Percentiles rank a stretch among this genome's conserved stretches.
These are phyloP conservation scores for Orussus abietinus DNA, from an alignment of 1,140 invertebrate species.

Conservation along the genomic window DNA sequence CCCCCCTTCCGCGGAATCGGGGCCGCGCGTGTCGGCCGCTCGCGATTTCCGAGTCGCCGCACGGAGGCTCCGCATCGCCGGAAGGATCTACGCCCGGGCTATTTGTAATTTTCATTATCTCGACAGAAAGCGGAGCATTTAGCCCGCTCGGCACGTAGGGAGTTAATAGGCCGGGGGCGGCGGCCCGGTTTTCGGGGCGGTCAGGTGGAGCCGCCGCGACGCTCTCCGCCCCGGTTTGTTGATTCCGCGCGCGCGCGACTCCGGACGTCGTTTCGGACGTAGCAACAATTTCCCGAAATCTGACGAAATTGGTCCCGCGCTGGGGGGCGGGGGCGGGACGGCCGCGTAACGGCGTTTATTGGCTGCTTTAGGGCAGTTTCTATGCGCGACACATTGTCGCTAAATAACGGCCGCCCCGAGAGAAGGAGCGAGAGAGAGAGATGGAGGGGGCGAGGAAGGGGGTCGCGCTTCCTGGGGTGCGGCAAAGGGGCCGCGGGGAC, in stretches of 20 bases:
- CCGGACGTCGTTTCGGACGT: constrained; percentile 39
- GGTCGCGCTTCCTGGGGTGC: too few species aligned
- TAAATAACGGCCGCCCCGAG: constrained; percentile 41
- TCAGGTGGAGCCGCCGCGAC: constrained; percentile 13
- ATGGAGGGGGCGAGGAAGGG: too few species aligned
- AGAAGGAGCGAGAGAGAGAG: constrained; percentile 1
- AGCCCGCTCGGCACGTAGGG: constrained; percentile 48
- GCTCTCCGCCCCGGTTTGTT: constrained; percentile 29
- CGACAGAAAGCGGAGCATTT: constrained; percentile 46
- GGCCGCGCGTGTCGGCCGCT: too few species aligned
- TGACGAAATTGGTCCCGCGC: constrained; percentile 43
- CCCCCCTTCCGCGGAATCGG: neutral
- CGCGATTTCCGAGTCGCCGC: too few species aligned
- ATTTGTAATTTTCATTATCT: constrained; percentile 57
- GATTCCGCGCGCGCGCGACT: constrained; percentile 39
- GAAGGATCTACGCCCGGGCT: constrained; percentile 24
- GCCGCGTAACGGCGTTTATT: constrained; percentile 48
- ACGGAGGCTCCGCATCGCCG: too few species aligned
- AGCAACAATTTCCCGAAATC: constrained; percentile 54
- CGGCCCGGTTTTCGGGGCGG: constrained; percentile 9
- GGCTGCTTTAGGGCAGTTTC: constrained; percentile 53
- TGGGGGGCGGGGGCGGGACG: constrained; percentile 17
- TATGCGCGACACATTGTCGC: constrained; percentile 53
- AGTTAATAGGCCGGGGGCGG: constrained; percentile 42
- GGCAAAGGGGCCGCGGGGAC: constrained; percentile 8